phyloP scores from a whole-genome alignment of 1,140 invertebrate genomes.

The Conus betulinus region DNA sequence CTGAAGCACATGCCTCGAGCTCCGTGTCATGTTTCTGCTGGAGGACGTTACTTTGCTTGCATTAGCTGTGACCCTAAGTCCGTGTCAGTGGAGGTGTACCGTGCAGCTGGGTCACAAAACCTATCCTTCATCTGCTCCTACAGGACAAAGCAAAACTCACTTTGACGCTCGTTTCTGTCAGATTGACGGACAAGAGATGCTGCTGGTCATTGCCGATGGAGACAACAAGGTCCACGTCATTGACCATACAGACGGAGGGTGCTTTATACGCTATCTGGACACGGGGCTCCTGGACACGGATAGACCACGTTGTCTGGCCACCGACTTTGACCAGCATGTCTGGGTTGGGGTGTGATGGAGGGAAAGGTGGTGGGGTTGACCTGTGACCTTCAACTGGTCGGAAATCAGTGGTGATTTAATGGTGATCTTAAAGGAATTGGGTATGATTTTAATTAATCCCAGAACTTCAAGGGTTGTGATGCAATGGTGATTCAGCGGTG shows the following conservation, averaged over 20 bases:
- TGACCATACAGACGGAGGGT: not conserved
- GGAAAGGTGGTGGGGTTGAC: not conserved
- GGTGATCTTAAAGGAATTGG: too few species aligned
- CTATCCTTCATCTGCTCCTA: not conserved
- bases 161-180: not conserved
- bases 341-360: not conserved
- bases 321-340: not conserved
- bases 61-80: not conserved
- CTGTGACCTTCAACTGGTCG: not conserved
- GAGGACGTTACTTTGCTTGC: too few species aligned
- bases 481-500: too few species aligned
- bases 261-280: not conserved
- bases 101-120: not conserved
- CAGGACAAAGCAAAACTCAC: not conserved
- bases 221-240: conserved; percentile 12
- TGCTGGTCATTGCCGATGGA: not conserved
- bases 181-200: not conserved
- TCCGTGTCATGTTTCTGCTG: too few species aligned
- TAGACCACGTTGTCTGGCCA: conserved; percentile 13
- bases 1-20: too few species aligned
- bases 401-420: too few species aligned
- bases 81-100: not conserved
- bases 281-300: not conserved
- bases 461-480: too few species aligned
- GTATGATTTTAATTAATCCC: too few species aligned